Evolutionary conservation across 2,797 vertebrate genomes (phyloP).

Genomic region (Enteromius afrohamiltoni): DNA sequence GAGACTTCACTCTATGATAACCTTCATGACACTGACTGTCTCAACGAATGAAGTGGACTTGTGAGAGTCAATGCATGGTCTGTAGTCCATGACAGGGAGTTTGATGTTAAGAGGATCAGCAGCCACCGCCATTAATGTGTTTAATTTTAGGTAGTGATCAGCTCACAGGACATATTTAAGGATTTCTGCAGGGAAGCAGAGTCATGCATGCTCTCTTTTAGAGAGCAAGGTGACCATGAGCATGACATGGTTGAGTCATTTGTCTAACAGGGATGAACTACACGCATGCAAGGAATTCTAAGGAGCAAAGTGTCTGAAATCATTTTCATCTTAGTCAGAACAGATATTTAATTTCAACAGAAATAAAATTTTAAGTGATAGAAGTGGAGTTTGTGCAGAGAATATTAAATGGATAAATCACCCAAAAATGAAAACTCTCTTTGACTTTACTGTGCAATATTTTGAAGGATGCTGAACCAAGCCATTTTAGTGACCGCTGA

Average conservation of each 20-base stretch:
- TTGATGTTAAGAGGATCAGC: conserved; percentile 71
- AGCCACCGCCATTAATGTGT: conserved; percentile 77
- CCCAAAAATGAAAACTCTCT: not conserved
- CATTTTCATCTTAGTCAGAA: not conserved
- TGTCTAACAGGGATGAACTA: not conserved
- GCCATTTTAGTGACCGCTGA: not conserved
- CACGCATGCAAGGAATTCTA: not conserved
- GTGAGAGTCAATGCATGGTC: conserved; percentile 18
- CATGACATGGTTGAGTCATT: not conserved
- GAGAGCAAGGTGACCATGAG: not conserved
- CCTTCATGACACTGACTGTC: conserved; percentile 5
- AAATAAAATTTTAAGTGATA: not conserved
- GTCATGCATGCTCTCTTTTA: conserved; percentile 3
- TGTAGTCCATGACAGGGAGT: conserved; percentile 52
- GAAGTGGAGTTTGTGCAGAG: not conserved
- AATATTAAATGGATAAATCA: not conserved
- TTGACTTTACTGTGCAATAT: not conserved
- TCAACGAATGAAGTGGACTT: conserved; percentile 3
- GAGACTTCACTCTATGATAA: conserved; percentile 33
- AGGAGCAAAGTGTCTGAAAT: not conserved
- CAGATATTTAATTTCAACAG: not conserved
- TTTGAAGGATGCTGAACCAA: not conserved
- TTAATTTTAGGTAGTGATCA: conserved; percentile 74
- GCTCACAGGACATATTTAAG: conserved; percentile 12
- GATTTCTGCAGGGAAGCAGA: conserved; percentile 8